Evolutionary conservation across 2,888 invertebrate genomes (phyloP).

Genomic region (Ennomos fuscantarius): DNA sequence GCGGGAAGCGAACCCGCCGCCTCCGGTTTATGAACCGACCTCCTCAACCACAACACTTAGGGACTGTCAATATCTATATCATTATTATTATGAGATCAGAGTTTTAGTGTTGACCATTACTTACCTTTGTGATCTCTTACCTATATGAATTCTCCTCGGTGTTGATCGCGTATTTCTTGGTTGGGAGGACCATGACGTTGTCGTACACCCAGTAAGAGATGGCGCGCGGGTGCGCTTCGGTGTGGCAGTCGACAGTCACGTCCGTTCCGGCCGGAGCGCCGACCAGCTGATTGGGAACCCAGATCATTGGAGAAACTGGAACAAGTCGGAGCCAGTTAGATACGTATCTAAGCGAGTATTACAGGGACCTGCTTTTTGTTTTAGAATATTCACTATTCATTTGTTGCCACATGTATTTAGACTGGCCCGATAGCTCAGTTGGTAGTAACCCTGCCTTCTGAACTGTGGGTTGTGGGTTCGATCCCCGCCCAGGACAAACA

Average conservation of each 20-base stretch:
- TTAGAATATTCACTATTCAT: not conserved
- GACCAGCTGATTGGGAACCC: slow-evolving; percentile 97
- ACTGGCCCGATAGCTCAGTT: too few relatives aligned
- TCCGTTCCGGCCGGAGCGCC: slow-evolving; percentile 96
- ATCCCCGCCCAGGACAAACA: too few relatives aligned
- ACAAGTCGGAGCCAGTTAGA: not conserved
- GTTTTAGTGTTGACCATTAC: too few relatives aligned
- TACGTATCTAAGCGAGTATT: not conserved
- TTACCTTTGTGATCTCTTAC: slow-evolving; percentile 51
- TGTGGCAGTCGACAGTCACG: slow-evolving; percentile 96
- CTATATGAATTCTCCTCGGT: slow-evolving; percentile 94
- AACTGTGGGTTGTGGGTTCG: too few relatives aligned
- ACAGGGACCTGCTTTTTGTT: not conserved
- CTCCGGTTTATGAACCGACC: too few relatives aligned
- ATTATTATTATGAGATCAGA: too few relatives aligned
- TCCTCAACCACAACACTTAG: too few relatives aligned
- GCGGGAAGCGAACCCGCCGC: too few relatives aligned
- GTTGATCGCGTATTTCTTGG: slow-evolving; percentile 94
- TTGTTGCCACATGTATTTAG: too few relatives aligned
- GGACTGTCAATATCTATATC: too few relatives aligned
- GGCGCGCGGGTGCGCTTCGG: slow-evolving; percentile 95
- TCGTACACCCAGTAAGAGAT: slow-evolving; percentile 97
- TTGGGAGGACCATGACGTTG: slow-evolving; percentile 94
- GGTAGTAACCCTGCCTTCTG: too few relatives aligned
- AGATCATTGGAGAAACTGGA: slow-evolving; percentile 96